Evolutionary conservation across 2,888 invertebrate species (phyloP).

Genomic region (Zhuqinia jingwanae): DNA sequence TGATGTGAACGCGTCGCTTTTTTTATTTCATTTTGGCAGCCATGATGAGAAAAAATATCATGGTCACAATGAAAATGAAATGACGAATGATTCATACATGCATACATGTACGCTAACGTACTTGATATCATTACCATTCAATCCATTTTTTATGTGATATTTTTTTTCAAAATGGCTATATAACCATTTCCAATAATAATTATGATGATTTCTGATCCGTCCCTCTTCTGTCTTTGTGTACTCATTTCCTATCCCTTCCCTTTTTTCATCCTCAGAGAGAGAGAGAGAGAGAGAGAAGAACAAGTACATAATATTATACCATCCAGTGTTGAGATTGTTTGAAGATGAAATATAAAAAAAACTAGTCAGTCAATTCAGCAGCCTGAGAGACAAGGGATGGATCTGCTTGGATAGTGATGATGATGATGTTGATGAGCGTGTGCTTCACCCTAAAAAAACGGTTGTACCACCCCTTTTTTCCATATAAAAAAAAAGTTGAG

Average conservation of each 20-base stretch:
- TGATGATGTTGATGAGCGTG: conserved; percentile 49
- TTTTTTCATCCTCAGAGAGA: too few species aligned
- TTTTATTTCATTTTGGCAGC: conserved; percentile 52
- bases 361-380: conserved; percentile 29
- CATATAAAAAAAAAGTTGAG: conserved; percentile 41
- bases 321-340: conserved; percentile 52
- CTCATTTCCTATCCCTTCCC: conserved; percentile 55
- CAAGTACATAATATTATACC: conserved; percentile 26
- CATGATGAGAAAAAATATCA: conserved; percentile 40
- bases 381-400: conserved; percentile 17
- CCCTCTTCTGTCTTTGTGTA: conserved; percentile 68
- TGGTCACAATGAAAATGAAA: conserved; percentile 51
- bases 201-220: conserved; percentile 65
- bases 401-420: neutral
- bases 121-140: conserved; percentile 48
- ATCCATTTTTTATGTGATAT: neutral
- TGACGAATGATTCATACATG: conserved; percentile 36
- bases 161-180: conserved; percentile 63
- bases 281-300: too few species aligned
- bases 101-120: neutral
- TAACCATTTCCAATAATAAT: conserved; percentile 64
- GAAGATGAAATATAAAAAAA: conserved; percentile 45
- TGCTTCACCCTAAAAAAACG: conserved; percentile 62
- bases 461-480: conserved; percentile 58
- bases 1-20: conserved; percentile 18